Evolutionary conservation across 2,888 invertebrate species (phyloP), one percentile per base, ranked within the genome.

Genomic region (Eueremaeus valkanovi): DNA sequence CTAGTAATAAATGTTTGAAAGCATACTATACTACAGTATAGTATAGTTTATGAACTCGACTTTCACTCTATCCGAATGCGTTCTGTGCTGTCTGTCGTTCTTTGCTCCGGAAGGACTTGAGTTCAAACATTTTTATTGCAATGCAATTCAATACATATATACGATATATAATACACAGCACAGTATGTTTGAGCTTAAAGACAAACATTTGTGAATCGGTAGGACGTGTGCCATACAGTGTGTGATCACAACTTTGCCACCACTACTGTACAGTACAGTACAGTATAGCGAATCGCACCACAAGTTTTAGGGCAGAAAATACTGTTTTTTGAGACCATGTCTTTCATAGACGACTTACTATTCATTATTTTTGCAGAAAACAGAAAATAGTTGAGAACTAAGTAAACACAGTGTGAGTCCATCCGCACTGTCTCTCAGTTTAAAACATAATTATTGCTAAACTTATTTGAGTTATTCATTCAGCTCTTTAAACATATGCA

Each of bases 321-420:
- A 31, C 29, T 1, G 58, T 58, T 29, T 58, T 31, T 58, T 11
- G 11, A 2, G 21, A 21, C n/a, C 18, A 18, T 49, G 49, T 49
- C 49, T 49, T 40, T 51, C 3, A 21, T 29, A 31, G 40, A 18
- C 40, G 31, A 66, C 8, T 40, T 3, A 36, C 66, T 66, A 24
- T 55, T 55, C 55, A 55, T 55, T 55, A 55, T 40, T 66, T 24
- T 21, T 29, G 11, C 21, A 58, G 58, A n/a, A n/a, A n/a, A n/a
- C n/a, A n/a, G 16, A 63, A 63, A 31, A 63, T 18, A 33, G 1
- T 11, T 45, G 27, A 70, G 24, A 27, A 70, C 40, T 45, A 27
- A 70, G 70, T 45, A 42, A 70, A 36, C 70, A 70, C 70, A 70
- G 70, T 70, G 24, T 70, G 70, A 70, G 70, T 70, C 70, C 42